Conservation (phyloP, 1,140 invertebrate species). For the Ooceraea biroi region DNA sequence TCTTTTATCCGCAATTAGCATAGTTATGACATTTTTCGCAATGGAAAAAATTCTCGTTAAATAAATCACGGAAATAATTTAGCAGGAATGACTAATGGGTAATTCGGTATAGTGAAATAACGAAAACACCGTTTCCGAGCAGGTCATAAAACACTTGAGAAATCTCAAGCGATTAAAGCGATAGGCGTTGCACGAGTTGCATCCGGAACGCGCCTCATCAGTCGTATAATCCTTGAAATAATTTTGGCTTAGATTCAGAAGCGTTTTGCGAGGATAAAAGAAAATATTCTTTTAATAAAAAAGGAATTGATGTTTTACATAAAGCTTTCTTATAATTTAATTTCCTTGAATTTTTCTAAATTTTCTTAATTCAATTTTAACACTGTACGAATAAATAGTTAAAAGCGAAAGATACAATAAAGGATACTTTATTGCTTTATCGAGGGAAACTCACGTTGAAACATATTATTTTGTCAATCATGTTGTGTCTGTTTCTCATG, state of each 20-base stretch:
- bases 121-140: neutral
- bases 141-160: conserved; percentile 5
- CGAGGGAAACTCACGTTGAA: neutral
- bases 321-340: no score
- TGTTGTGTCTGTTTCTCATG: neutral
- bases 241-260: conserved; percentile 30
- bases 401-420: neutral
- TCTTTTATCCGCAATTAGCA: neutral
- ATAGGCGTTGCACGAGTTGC: neutral
- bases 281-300: no score
- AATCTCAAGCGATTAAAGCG: neutral
- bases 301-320: no score
- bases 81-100: neutral
- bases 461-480: conserved; percentile 24
- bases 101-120: neutral
- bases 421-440: neutral
- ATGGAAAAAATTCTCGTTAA: conserved; percentile 1
- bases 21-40: no score
- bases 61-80: neutral
- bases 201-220: conserved; percentile 1
- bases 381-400: no score
- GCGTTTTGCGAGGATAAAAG: no score
- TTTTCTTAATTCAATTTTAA: no score
- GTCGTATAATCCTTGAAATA: conserved; percentile 26
- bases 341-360: no score